Evolutionary conservation across 2,797 vertebrate genomes (phyloP), one percentile per base, ranked within the genome.

Genomic region (Thaleichthys pacificus): DNA sequence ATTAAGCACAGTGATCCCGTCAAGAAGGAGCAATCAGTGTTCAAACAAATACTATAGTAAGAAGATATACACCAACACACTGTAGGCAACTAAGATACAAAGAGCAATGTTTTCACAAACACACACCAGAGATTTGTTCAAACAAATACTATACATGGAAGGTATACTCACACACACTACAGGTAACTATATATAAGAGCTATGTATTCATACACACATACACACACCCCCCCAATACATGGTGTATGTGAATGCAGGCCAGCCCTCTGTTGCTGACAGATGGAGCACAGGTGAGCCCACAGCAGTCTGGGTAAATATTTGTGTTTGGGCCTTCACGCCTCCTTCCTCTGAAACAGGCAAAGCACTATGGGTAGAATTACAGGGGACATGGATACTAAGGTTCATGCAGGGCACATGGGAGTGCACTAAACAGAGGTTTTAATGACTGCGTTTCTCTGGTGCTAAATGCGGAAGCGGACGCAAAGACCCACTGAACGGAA

Each of bases 291-390:
- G 85, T 87, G 85, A 88, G 80, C 76, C 72, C 75, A 60, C 69
- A 74, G 76, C 76, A 88, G 87, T 88, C 85, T 84, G 79, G 77
- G 78, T 90, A 91, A 91, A 90, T 89, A 89, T 92, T 91, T 91
- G 81, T 61, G 47, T 78, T 79, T 49, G 66, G 66, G 76, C 81
- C 21, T 79, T 81, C 76, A 79, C 86, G 78, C 87, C 87, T 80
- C 83, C 68, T 67, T 76, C 70, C 68, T 58, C 24, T 42, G 82
- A 80, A 77, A 65, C 12, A 54, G 68, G 15, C 63, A 28, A 72
- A 56, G 83, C 80, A 82, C 87, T 79, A 80, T 3, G 74, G 73
- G 72, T 75, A 68, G 35, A 0, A 66, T 63, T 26, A 49, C 51
- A 66, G 51, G 38, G 75, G 60, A 77, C 28, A 57, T 51, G 78